Percentiles rank a stretch among this genome's conserved stretches.
phyloP scores from a whole-genome alignment of 2,797 vertebrate genomes.

The Valencia hispanica region DNA sequence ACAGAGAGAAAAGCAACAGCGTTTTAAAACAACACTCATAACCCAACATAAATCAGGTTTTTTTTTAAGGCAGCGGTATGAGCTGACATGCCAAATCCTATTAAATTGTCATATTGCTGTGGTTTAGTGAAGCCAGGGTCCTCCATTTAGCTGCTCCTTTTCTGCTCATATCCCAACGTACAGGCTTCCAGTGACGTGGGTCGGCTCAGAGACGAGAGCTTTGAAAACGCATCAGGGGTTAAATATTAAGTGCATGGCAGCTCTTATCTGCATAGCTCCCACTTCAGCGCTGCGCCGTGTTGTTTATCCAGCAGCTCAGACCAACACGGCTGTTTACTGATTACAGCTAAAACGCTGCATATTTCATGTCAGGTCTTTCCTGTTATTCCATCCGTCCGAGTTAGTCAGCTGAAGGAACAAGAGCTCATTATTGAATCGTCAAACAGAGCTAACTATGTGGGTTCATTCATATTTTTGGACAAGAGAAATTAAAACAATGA shows the following conservation, averaged over 20 bases:
- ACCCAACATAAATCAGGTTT: neutral
- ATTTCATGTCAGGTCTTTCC: conserved; percentile 54
- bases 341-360: conserved; percentile 59
- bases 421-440: conserved; percentile 36
- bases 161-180: conserved; percentile 23
- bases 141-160: conserved; percentile 13
- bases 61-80: too few relatives aligned
- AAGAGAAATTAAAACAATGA: neutral
- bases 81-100: neutral
- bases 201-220: conserved; percentile 31
- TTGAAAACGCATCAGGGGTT: conserved; percentile 60
- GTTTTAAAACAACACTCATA: neutral
- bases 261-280: conserved; percentile 39
- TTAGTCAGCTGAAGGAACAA: conserved; percentile 43
- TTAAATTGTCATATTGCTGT: neutral
- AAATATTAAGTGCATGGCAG: conserved; percentile 47
- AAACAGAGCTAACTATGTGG: conserved; percentile 11
- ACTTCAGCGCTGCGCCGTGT: conserved; percentile 7
- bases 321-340: conserved; percentile 48
- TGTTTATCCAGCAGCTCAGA: conserved; percentile 52
- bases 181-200: conserved; percentile 38
- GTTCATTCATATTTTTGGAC: neutral
- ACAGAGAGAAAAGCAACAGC: neutral
- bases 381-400: conserved; percentile 27
- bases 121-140: neutral